A percentile compares a stretch with the other conserved stretches of the same genome.
Evolutionary conservation across 2,113 vertebrate species (phyloP).

Genomic region (Gymnocephalus cernua): DNA sequence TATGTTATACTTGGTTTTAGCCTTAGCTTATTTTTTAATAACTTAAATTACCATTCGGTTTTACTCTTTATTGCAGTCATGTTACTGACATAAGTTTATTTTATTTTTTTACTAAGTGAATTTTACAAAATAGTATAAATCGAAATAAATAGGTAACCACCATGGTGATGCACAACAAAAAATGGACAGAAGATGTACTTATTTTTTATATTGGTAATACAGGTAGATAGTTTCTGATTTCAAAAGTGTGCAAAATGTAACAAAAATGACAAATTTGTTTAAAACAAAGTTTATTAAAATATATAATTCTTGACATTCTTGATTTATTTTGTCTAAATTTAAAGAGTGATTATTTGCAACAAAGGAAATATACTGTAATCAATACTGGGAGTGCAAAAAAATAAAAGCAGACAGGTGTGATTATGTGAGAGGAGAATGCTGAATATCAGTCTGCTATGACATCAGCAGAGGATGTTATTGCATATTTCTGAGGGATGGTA

Average conservation of each 20-base stretch:
- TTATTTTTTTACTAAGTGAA: neutral
- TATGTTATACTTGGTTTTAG: neutral
- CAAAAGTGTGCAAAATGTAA: neutral
- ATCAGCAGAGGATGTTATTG: constrained; percentile 13
- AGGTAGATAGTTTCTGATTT: neutral
- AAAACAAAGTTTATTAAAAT: constrained; percentile 26
- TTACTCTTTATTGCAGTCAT: neutral
- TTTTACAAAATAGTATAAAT: neutral
- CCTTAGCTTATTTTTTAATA: neutral
- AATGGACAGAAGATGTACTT: neutral
- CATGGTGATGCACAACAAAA: neutral
- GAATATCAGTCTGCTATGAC: constrained; percentile 74
- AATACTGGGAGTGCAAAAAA: constrained; percentile 38
- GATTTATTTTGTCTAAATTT: neutral
- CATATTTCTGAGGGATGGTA: constrained; percentile 13
- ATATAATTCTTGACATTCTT: constrained; percentile 28
- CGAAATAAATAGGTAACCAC: neutral
- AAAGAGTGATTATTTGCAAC: constrained; percentile 6
- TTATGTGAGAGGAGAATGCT: constrained; percentile 83
- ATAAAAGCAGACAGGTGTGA: constrained; percentile 72
- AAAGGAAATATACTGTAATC: constrained; percentile 19
- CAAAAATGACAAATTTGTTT: neutral
- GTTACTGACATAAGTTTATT: too few species aligned
- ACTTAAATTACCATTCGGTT: neutral
- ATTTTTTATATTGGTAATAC: neutral